Conservation (phyloP, 2,888 invertebrate species). For the Chirona hameri region DNA sequence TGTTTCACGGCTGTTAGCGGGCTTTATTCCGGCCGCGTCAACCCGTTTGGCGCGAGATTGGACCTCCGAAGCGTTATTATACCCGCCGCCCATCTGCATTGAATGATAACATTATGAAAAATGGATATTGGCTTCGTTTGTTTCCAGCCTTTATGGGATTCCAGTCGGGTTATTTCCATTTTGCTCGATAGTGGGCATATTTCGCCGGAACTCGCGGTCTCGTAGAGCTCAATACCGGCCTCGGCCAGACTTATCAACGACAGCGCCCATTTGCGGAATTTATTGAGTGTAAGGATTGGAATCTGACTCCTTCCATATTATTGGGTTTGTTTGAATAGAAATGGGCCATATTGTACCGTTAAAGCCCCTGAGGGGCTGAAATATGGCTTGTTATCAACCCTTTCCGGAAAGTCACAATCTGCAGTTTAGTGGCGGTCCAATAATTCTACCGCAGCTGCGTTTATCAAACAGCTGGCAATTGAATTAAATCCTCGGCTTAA, state of each 20-base stretch:
- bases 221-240: not conserved
- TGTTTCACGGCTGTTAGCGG: constrained; percentile 23
- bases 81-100: constrained; percentile 24
- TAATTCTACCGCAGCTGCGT: constrained; percentile 13
- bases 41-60: constrained; percentile 13
- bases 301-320: constrained; percentile 27
- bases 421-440: constrained; percentile 28
- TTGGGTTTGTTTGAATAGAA: constrained; percentile 27
- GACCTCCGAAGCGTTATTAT: not conserved
- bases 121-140: constrained; percentile 29
- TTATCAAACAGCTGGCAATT: constrained; percentile 24
- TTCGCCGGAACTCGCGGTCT: not conserved
- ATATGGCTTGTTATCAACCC: constrained; percentile 29
- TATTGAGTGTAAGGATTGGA: constrained; percentile 28
- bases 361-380: constrained; percentile 6
- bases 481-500: constrained; percentile 27
- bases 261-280: constrained; percentile 4
- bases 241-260: not conserved
- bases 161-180: constrained; percentile 28
- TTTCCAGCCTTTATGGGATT: constrained; percentile 28
- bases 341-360: constrained; percentile 26
- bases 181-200: constrained; percentile 1
- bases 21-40: constrained; percentile 22
- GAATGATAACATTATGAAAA: constrained; percentile 29
- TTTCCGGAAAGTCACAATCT: constrained; percentile 29